phyloP scores from a whole-genome alignment of 2,113 vertebrate species.

The Myocastor coypus region DNA sequence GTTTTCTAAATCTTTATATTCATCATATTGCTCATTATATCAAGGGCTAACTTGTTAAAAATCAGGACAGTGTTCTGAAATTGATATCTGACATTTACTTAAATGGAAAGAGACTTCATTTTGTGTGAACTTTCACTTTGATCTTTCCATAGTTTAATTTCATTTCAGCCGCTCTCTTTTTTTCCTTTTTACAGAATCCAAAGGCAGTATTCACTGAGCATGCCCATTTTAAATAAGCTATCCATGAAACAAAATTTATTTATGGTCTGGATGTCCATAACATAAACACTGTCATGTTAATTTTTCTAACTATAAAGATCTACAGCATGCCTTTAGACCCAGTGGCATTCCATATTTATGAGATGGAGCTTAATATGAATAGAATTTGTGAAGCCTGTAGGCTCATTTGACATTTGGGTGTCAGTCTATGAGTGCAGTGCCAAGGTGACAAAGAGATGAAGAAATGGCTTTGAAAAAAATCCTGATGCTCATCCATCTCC shows the following conservation, averaged over 20 bases:
- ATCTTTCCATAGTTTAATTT: slow-evolving; percentile 66
- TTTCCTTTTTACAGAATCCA: neutral
- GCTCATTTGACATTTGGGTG: slow-evolving; percentile 47
- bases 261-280: slow-evolving; percentile 1
- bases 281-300: slow-evolving; percentile 54
- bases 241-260: slow-evolving; percentile 64
- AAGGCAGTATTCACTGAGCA: slow-evolving; percentile 47
- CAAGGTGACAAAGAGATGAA: slow-evolving; percentile 15
- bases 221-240: slow-evolving; percentile 44
- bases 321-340: slow-evolving; percentile 37
- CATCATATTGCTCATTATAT: slow-evolving; percentile 33
- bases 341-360: slow-evolving; percentile 49
- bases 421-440: slow-evolving; percentile 18
- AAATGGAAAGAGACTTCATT: slow-evolving; percentile 70
- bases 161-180: slow-evolving; percentile 21
- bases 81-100: slow-evolving; percentile 80
- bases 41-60: slow-evolving; percentile 59
- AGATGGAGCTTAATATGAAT: slow-evolving; percentile 55
- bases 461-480: too few relatives aligned
- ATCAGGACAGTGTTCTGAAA: slow-evolving; percentile 64
- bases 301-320: neutral
- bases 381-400: slow-evolving; percentile 71
- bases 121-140: slow-evolving; percentile 72
- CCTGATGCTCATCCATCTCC: slow-evolving; percentile 64
- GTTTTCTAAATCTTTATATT: slow-evolving; percentile 65